Conservation (phyloP, 2,888 invertebrate species). For the Mamestra brassicae region DNA sequence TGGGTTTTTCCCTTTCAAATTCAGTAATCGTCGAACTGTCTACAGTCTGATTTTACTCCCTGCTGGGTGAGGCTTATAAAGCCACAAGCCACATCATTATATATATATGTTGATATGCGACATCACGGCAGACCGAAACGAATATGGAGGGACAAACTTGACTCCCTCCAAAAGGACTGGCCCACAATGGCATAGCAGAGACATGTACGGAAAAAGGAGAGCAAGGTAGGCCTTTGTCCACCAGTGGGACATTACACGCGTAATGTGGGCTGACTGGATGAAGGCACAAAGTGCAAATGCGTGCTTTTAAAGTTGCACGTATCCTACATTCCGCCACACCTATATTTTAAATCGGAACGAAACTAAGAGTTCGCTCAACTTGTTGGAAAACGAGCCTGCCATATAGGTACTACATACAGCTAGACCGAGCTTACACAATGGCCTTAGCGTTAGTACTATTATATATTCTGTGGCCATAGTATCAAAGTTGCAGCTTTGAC, state of each 20-base stretch:
- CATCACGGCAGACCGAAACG: too few relatives aligned
- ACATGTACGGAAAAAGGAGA: neutral
- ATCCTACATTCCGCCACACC: constrained; percentile 3
- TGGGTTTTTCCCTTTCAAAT: neutral
- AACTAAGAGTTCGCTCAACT: constrained; percentile 37
- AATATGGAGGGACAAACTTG: too few relatives aligned
- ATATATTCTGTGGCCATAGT: constrained; percentile 1
- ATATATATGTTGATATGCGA: too few relatives aligned
- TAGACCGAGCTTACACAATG: constrained; percentile 48
- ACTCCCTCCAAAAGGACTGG: neutral
- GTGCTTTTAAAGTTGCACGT: neutral
- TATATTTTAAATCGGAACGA: constrained; percentile 31
- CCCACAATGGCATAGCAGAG: neutral
- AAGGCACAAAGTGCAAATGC: neutral
- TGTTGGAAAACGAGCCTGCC: constrained; percentile 11
- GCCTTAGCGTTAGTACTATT: neutral
- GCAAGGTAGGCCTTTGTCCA: neutral
- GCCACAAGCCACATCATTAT: neutral
- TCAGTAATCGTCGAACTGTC: too few relatives aligned
- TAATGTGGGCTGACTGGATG: too few relatives aligned
- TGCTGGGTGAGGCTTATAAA: neutral
- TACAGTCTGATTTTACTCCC: neutral
- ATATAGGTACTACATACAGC: constrained; percentile 3
- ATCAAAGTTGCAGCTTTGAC: constrained; percentile 42
- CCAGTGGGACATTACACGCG: neutral